These are phyloP conservation scores for Archilochus colubris DNA, from an alignment of 2,113 vertebrate species.

Conservation along the genomic window DNA sequence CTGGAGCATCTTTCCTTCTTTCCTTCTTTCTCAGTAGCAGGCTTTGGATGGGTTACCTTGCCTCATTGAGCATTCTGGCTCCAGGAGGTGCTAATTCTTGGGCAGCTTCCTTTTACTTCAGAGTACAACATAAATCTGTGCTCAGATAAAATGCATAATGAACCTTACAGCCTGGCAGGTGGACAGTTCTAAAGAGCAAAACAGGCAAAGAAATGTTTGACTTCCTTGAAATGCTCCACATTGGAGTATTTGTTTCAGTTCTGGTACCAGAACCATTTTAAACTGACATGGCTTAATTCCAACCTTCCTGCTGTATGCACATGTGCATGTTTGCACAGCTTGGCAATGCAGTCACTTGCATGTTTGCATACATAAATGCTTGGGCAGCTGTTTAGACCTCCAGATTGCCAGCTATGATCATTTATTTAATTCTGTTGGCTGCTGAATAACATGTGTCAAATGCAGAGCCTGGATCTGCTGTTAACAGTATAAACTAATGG, in stretches of 20 bases:
- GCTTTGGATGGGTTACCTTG: not conserved
- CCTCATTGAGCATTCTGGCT: not conserved
- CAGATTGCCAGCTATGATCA: not conserved
- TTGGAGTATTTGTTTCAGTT: not conserved
- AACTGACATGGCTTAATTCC: not conserved
- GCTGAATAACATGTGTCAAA: constrained; percentile 23
- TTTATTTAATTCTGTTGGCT: constrained; percentile 28
- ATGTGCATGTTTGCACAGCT: not conserved
- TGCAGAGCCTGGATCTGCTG: constrained; percentile 12
- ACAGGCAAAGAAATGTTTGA: not conserved
- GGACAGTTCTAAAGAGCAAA: not conserved
- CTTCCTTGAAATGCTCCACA: not conserved
- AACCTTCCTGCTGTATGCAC: not conserved
- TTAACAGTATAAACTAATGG: not conserved
- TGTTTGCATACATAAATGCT: constrained; percentile 15
- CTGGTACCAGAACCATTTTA: not conserved
- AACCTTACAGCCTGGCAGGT: not conserved
- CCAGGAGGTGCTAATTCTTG: not conserved
- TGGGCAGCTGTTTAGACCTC: constrained; percentile 24
- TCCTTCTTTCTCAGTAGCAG: not conserved
- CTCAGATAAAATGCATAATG: not conserved
- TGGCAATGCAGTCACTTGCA: not conserved
- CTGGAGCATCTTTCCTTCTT: not conserved
- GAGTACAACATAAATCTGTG: not conserved
- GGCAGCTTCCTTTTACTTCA: not conserved